These are phyloP conservation scores for Lasioglossum albipes DNA, from an alignment of 1,140 invertebrate species.

Conservation along the genomic window DNA sequence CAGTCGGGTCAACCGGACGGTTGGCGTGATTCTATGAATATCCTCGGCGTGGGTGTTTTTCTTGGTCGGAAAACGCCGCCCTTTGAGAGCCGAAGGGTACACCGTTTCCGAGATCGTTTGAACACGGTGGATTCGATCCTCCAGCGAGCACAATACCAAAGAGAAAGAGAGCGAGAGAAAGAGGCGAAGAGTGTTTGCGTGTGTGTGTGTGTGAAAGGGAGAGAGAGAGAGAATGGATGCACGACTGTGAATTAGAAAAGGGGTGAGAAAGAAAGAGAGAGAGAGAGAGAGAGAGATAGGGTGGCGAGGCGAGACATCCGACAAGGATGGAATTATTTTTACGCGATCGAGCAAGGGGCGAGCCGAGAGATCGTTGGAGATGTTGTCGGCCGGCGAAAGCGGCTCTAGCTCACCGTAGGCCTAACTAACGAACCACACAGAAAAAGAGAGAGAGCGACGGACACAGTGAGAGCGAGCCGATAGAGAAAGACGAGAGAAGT, in stretches of 20 bases:
- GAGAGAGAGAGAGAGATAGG: constrained; percentile 1
- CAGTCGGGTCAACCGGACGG: not conserved
- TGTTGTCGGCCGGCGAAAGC: constrained; percentile 48
- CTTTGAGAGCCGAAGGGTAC: not conserved
- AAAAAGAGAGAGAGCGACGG: constrained; percentile 49
- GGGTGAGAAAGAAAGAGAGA: not conserved
- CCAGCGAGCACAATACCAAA: constrained; percentile 9
- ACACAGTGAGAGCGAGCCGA: not conserved
- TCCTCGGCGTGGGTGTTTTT: not conserved
- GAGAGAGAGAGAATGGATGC: not conserved
- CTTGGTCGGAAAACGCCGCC: not conserved
- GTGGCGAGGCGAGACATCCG: not conserved
- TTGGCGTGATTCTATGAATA: not conserved
- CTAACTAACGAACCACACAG: constrained; percentile 68
- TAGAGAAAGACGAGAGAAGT: constrained; percentile 62
- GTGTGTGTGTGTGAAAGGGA: not conserved
- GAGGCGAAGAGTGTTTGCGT: not conserved
- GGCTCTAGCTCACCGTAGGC: constrained; percentile 77
- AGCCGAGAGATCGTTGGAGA: constrained; percentile 4
- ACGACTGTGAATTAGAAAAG: too few species aligned
- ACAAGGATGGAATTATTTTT: constrained; percentile 40
- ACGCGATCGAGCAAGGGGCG: constrained; percentile 19
- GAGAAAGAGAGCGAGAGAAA: constrained; percentile 3
- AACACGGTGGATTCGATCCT: constrained; percentile 35
- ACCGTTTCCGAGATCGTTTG: constrained; percentile 5